Conservation (phyloP, 1,140 invertebrate genomes). For the Chlorops oryzae region DNA sequence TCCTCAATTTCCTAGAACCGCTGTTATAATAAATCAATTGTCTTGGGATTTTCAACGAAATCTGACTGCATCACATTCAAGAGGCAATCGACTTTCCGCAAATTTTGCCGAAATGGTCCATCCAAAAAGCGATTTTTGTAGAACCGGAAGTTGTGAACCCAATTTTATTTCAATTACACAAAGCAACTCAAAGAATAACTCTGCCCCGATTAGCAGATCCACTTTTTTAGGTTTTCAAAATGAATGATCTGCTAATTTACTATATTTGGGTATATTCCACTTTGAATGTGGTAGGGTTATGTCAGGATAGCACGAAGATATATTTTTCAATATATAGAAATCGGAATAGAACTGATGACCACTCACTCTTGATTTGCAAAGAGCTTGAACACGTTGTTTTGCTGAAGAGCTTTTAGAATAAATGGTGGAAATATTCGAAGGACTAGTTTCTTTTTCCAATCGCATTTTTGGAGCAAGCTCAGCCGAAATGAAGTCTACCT, state of each 20-base stretch:
- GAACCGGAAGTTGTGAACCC: too few species aligned
- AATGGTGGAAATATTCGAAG: not conserved
- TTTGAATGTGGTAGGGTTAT: not conserved
- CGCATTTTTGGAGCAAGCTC: not conserved
- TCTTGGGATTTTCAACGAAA: too few species aligned
- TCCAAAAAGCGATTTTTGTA: too few species aligned
- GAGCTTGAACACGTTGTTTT: too few species aligned
- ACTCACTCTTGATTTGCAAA: too few species aligned
- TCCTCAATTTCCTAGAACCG: constrained; percentile 37
- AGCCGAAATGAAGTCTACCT: not conserved
- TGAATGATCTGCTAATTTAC: constrained; percentile 22
- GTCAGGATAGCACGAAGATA: not conserved
- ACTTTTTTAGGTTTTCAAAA: constrained; percentile 19
- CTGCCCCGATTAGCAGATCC: too few species aligned
- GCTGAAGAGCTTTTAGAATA: not conserved
- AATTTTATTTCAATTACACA: too few species aligned
- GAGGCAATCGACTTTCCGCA: not conserved
- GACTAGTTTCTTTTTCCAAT: not conserved
- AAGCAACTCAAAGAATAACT: too few species aligned
- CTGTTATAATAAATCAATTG: too few species aligned
- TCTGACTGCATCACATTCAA: too few species aligned
- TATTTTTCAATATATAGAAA: not conserved
- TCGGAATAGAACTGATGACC: not conserved
- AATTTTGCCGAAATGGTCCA: too few species aligned
- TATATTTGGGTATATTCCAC: constrained; percentile 14